Evolutionary conservation across 2,888 invertebrate species (phyloP), one percentile per base, ranked within the genome.

Genomic region (Dorcus parallelipipedus): DNA sequence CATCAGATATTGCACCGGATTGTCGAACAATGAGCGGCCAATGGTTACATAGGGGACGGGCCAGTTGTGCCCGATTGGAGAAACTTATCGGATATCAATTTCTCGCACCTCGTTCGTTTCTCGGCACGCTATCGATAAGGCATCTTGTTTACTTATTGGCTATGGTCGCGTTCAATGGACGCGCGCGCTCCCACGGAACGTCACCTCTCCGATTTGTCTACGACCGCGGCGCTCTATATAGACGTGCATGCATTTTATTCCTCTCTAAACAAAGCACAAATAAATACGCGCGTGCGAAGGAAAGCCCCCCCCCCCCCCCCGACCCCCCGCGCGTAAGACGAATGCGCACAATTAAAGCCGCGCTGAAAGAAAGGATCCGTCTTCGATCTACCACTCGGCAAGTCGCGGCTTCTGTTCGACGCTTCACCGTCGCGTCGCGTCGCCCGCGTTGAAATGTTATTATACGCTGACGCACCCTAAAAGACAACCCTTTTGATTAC

Each of bases 71-170:
- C 45, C 45, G 45, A 45, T 45, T 45, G 45, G 45, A 45, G 45
- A 45, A 45, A 45, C 45, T 45, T 45, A 45, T 45, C 45, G 14
- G 9, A 65, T 67, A 67, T 67, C 65, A 65, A 65, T 64, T 64
- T 64, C 63, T 67, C 65, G 63, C 65, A 67, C 67, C 65, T 67
- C 62, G 64, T 59, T 52, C 26, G 64, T 59, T 52, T 6, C 3
- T 33, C 60, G 61, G 56, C 58, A 57, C 61, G 58, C 62, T 62
- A 65, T 58, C 64, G 65, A 65, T 65, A 66, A 66, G 60, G 61
- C 58, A 60, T 54, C 60, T 59, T 64, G 61, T 60, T 61, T 60
- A 62, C 64, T 61, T 64, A 60, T 64, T 63, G 63, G 63, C 54
- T 54, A 45, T 53, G 49, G 54, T 14, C 26, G 26, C 47, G 26